phyloP scores from a whole-genome alignment of 1,140 invertebrate genomes.

The Onthophagus taurus region DNA sequence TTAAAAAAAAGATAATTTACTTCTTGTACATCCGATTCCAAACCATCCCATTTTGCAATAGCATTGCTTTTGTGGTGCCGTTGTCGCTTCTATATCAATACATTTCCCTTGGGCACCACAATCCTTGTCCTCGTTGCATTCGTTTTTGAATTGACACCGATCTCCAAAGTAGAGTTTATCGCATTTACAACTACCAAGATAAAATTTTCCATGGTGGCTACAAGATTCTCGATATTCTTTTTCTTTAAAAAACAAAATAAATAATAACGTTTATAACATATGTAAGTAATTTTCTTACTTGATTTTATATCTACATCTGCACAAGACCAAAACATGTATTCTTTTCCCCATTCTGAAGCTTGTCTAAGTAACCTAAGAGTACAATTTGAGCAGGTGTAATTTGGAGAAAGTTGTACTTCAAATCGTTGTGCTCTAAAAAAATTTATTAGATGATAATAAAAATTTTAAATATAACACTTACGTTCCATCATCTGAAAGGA shows the following conservation, averaged over 20 bases:
- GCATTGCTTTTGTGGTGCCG: constrained; percentile 72
- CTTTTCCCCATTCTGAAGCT: constrained; percentile 77
- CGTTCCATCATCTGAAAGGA: constrained; percentile 67
- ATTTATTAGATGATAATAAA: constrained; percentile 9
- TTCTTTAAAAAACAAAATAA: constrained; percentile 34
- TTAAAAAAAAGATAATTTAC: constrained; percentile 41
- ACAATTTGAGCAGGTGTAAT: constrained; percentile 82
- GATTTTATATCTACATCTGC: constrained; percentile 82
- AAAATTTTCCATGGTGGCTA: constrained; percentile 68
- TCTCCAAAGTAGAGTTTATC: constrained; percentile 70
- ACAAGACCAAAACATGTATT: constrained; percentile 89
- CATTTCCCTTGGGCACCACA: constrained; percentile 80
- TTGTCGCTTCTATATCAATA: constrained; percentile 66
- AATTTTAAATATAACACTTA: constrained; percentile 36
- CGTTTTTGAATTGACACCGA: constrained; percentile 75
- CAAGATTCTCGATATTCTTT: constrained; percentile 73
- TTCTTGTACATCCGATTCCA: constrained; percentile 65
- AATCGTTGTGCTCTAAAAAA: constrained; percentile 67
- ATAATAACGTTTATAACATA: background rate
- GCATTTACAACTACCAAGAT: constrained; percentile 70
- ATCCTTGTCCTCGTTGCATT: constrained; percentile 71
- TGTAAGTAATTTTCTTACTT: constrained; percentile 35
- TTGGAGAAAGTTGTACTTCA: constrained; percentile 64
- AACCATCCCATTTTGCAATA: constrained; percentile 85
- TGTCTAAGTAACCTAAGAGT: constrained; percentile 79